Evolutionary conservation across 2,888 invertebrate species (phyloP), one percentile per base, ranked within the genome.

Genomic region (Leptopilina myrica): DNA sequence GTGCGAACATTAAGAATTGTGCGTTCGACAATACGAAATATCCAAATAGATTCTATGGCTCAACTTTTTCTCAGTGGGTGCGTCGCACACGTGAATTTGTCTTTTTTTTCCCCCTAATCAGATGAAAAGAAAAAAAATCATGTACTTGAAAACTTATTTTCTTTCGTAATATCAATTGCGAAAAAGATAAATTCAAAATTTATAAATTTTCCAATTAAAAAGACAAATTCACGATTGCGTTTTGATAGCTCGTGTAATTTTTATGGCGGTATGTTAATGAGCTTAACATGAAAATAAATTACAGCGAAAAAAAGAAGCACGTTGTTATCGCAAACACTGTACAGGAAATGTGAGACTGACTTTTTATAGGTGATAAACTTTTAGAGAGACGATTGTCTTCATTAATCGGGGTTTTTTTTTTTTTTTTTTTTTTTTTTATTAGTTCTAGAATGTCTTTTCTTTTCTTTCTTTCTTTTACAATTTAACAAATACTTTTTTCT

Each of bases 311-410:
- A 43, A 43, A 43, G 43, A 43, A 76, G 81, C 80, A 81, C 46
- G 80, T 73, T 64, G 81, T 79, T 67, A 79, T 80, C 79, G 81
- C 81, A 82, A 43, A 83, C 80, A 82, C 76, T 81, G 81, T 85
- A 84, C 86, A 87, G 86, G 85, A 85, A 85, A 89, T 82, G 89
- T 87, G 90, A 90, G 90, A 90, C 90, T 90, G 90, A 90, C 86
- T 89, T 89, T 89, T 89, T 88, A 88, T 88, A 89, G 77, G 73
- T 79, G 78, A 78, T 77, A 76, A 76, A 76, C 59, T 76, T 46
- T 64, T 43, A 76, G 62, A 76, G 62, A 11, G 43, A 64, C 76
- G 15, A 76, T 76, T 59, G 64, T 76, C 73, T n/a, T 73, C 73
- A 73, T 56, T 73, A 56, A 69, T 73, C 56, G 33, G 73, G 73